Conservation (phyloP, 2,888 invertebrate genomes). For the Zaprionus obscuricornis region DNA sequence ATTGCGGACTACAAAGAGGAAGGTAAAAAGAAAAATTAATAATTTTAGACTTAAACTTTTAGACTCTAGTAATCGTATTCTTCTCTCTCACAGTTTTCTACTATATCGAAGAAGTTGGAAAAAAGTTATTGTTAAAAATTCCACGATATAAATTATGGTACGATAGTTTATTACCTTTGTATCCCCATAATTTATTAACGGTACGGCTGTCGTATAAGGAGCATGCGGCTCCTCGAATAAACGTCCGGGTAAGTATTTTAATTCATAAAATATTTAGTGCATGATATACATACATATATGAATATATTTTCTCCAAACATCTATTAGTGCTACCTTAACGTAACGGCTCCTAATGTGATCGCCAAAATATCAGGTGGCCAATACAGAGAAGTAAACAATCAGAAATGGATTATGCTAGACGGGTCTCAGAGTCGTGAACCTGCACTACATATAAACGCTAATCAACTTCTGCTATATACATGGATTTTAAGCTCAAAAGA, state of each 20-base stretch:
- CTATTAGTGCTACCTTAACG: slow-evolving; percentile 27
- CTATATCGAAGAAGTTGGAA: background rate
- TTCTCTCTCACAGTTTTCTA: slow-evolving; percentile 3
- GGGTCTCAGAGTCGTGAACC: slow-evolving; percentile 40
- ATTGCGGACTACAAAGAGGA: background rate
- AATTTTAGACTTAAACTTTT: background rate
- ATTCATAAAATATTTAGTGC: background rate
- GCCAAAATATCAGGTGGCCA: slow-evolving; percentile 25
- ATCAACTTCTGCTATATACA: slow-evolving; percentile 18
- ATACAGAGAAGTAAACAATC: slow-evolving; percentile 6
- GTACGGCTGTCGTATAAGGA: slow-evolving; percentile 18
- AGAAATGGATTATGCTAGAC: slow-evolving; percentile 15
- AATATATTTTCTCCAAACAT: background rate
- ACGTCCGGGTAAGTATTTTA: slow-evolving; percentile 9
- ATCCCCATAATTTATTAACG: slow-evolving; percentile 24
- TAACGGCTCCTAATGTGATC: slow-evolving; percentile 20
- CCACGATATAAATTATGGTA: slow-evolving; percentile 24
- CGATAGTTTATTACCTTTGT: background rate
- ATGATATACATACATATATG: background rate
- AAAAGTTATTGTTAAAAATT: slow-evolving; percentile 29
- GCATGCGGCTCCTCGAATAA: background rate
- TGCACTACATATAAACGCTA: background rate
- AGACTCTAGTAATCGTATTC: no score
- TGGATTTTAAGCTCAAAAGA: slow-evolving; percentile 12
- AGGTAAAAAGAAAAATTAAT: slow-evolving; percentile 16